These are phyloP conservation scores for Muscicapa adusta DNA, from an alignment of 2,113 vertebrate genomes.

Conservation along the genomic window DNA sequence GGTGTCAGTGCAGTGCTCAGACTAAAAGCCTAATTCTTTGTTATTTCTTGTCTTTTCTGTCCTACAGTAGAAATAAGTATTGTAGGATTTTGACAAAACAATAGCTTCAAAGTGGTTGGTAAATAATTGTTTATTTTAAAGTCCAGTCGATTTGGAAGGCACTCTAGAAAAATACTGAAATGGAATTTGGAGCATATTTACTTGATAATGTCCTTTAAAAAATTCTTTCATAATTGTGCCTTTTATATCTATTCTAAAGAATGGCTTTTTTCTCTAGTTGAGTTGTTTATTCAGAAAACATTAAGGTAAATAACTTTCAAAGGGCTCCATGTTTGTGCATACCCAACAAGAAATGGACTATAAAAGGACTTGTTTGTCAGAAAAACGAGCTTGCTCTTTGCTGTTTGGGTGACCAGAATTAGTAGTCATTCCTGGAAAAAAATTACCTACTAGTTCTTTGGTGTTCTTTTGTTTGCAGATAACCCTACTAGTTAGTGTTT, in stretches of 20 bases:
- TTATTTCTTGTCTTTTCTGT: neutral
- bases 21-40: neutral
- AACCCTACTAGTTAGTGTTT: constrained; percentile 5
- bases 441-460: neutral
- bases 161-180: neutral
- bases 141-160: neutral
- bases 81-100: neutral
- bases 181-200: constrained; percentile 28
- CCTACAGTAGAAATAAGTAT: neutral
- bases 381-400: neutral
- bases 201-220: constrained; percentile 63
- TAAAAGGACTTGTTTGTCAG: neutral
- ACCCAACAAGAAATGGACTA: neutral
- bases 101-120: neutral
- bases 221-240: constrained; percentile 54
- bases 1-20: constrained; percentile 14
- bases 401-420: constrained; percentile 10
- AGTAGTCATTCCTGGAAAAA: constrained; percentile 10
- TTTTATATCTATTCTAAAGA: constrained; percentile 45
- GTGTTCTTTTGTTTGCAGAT: neutral
- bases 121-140: neutral
- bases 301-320: neutral
- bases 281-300: constrained; percentile 10
- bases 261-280: constrained; percentile 10
- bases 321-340: constrained; percentile 19